Percentiles rank a stretch among this genome's conserved stretches.
Conservation (phyloP, 1,140 invertebrate species). For the Pseudomyrmex gracilis region DNA sequence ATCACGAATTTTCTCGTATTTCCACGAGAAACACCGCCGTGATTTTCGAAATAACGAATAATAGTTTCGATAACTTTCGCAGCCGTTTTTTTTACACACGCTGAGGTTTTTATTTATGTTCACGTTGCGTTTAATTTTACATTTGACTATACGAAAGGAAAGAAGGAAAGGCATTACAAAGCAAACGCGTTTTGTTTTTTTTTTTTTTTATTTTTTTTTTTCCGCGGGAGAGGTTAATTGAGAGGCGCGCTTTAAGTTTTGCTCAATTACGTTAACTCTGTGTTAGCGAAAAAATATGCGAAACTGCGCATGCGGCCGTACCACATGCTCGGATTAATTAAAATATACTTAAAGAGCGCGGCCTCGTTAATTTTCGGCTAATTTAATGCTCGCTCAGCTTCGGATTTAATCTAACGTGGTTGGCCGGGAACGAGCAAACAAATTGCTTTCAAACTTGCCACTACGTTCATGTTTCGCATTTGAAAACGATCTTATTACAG, state of each 20-base stretch:
- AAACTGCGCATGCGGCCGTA: slow-evolving; percentile 37
- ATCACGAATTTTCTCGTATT: slow-evolving; percentile 58
- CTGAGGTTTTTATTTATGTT: slow-evolving; percentile 41
- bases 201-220: slow-evolving; percentile 50
- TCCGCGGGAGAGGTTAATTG: slow-evolving; percentile 52
- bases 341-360: slow-evolving; percentile 70
- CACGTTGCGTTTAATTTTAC: slow-evolving; percentile 35
- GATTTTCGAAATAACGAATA: slow-evolving; percentile 22
- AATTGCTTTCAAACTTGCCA: slow-evolving; percentile 30
- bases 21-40: background rate
- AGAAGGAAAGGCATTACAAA: slow-evolving; percentile 46
- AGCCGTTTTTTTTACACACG: background rate
- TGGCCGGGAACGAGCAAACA: slow-evolving; percentile 31
- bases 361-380: slow-evolving; percentile 67
- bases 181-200: slow-evolving; percentile 59
- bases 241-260: slow-evolving; percentile 59
- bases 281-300: slow-evolving; percentile 63
- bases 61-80: background rate
- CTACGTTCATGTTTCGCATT: background rate
- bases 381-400: slow-evolving; percentile 65
- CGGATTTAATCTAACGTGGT: slow-evolving; percentile 67
- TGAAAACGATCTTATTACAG: background rate
- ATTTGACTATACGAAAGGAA: slow-evolving; percentile 50
- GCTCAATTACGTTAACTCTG: slow-evolving; percentile 46
- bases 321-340: slow-evolving; percentile 69